Evolutionary conservation across 2,888 invertebrate genomes (phyloP), one percentile per base, ranked within the genome.

Genomic region (Athripsodes cinereus): DNA sequence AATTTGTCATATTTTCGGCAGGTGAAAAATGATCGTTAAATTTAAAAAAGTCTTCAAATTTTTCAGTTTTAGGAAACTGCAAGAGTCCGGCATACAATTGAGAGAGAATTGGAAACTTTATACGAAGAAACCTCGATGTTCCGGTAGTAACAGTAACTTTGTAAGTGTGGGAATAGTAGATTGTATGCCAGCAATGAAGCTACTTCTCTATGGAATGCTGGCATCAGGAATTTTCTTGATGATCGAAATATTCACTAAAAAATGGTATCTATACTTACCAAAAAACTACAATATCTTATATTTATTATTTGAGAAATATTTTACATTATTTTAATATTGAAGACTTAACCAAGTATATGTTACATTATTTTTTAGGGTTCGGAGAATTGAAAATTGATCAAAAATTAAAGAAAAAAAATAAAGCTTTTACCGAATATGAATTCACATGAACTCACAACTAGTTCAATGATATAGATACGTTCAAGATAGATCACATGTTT

Each of bases 81-180:
- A 74, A 55, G 86, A 87, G 66, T 78, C 78, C 52, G 87, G 86
- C 1, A 66, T 86, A 6, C 80, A 80, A 59, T 71, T 72, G 40
- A 76, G 85, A 13, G 81, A 81, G 60, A 71, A 78, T 72, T 65
- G 71, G 16, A 69, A 79, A 47, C 70, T 85, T 21, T 86, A 82
- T 66, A 76, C 81, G 0, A 79, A 78, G 61, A 85, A 82, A 67
- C 87, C 87, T 0, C 64, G 68, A 2, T 87, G 87, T 64, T 69
- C 69, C 2, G 74, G 75, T 0, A 74, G 68, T 50, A 65, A 65
- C 35, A 66, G 66, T 11, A 74, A 72, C 62, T 86, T 86, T 67
- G 76, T 80, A 10, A 86, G 83, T 11, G 86, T 86, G 6, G 81
- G 81, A 44, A 73, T 84, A 65, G 73, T 81, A 1, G 84, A 84